A percentile compares a stretch with the other conserved stretches of the same genome.
Evolutionary conservation across 2,797 vertebrate species (phyloP).

Genomic region (Mormyrus hasselquistii): DNA sequence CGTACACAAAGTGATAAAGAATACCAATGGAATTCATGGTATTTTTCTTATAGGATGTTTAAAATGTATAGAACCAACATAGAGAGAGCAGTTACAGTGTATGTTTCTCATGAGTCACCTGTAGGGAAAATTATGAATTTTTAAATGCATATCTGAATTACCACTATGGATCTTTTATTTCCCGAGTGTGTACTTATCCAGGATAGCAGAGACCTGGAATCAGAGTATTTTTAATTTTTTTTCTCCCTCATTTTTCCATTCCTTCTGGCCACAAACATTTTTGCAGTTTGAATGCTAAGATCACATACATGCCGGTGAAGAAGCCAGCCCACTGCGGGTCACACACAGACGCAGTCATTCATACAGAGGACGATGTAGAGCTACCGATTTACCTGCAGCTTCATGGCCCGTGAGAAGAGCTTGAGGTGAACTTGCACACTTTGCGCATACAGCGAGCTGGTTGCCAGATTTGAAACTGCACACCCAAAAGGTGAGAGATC

Average conservation of each 20-base stretch:
- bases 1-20: neutral
- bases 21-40: neutral
- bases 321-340: neutral
- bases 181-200: neutral
- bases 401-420: neutral
- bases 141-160: neutral
- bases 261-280: neutral
- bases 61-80: neutral
- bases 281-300: neutral
- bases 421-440: neutral
- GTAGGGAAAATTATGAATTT: neutral
- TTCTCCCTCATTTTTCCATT: neutral
- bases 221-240: neutral
- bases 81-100: neutral
- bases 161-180: neutral
- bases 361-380: neutral
- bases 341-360: neutral
- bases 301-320: neutral
- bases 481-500: neutral
- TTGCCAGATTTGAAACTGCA: neutral
- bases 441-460: neutral
- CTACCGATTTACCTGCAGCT: neutral
- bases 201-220: neutral
- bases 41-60: neutral
- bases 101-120: neutral